Conservation (phyloP, 2,888 invertebrate species). For the Resseliella maxima region DNA sequence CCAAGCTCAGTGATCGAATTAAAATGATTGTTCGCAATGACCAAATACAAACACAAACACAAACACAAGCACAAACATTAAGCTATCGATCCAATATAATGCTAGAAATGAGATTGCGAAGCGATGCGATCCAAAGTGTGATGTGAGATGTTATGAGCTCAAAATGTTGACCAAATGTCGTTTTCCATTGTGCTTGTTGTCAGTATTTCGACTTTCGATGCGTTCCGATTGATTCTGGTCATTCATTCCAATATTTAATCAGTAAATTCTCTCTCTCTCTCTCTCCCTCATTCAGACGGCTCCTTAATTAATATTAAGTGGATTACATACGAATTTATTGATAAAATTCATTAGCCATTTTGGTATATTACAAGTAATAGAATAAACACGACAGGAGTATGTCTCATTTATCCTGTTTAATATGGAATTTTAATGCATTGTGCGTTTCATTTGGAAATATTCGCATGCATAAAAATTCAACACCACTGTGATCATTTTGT, state of each 20-base stretch:
- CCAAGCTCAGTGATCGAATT: constrained; percentile 48
- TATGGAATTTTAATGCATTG: background rate
- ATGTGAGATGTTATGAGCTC: background rate
- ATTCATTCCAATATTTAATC: constrained; percentile 41
- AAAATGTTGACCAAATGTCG: constrained; percentile 47
- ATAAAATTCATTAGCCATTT: constrained; percentile 50
- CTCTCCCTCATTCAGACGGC: background rate
- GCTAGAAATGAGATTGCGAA: background rate
- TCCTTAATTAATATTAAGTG: constrained; percentile 49
- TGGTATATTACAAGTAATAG: constrained; percentile 35
- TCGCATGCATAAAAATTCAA: background rate
- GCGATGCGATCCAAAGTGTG: background rate
- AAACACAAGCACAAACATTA: background rate
- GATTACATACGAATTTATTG: constrained; percentile 54
- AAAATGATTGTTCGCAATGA: constrained; percentile 46
- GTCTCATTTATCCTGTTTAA: constrained; percentile 16
- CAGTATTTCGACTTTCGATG: background rate
- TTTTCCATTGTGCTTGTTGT: background rate
- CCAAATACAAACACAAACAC: background rate
- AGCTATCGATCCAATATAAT: background rate
- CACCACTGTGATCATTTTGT: background rate
- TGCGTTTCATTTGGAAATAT: background rate
- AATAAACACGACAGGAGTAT: constrained; percentile 30
- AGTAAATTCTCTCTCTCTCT: constrained; percentile 1
- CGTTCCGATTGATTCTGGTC: constrained; percentile 32